These are phyloP conservation scores for Podargus strigoides DNA, from an alignment of 2,797 vertebrate species.

Conservation along the genomic window DNA sequence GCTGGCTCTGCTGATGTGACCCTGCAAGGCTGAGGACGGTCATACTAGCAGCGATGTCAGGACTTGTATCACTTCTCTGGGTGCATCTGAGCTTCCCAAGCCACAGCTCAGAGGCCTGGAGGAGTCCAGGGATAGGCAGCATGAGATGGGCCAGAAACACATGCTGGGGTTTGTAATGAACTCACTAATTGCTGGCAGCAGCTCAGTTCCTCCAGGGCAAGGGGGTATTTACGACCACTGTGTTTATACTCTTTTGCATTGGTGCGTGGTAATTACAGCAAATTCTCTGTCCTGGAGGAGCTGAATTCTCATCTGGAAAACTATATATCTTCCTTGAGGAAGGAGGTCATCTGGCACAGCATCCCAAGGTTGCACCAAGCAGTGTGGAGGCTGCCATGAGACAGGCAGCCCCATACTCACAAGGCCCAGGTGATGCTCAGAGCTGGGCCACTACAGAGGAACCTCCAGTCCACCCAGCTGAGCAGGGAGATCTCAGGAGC, in stretches of 20 bases:
- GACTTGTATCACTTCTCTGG: neutral
- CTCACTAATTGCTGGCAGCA: neutral
- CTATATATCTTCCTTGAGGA: neutral
- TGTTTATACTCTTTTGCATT: neutral
- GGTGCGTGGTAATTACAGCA: neutral
- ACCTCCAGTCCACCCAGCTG: neutral
- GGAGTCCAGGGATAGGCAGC: neutral
- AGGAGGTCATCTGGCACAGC: neutral
- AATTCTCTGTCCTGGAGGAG: neutral
- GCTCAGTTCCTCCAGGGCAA: neutral
- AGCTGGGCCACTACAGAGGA: neutral
- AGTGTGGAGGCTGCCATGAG: accelerated
- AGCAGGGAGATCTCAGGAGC: neutral
- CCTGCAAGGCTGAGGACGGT: neutral
- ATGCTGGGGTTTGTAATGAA: neutral
- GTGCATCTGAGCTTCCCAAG: neutral
- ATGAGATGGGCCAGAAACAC: neutral
- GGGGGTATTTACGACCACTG: accelerated
- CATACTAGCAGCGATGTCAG: accelerated
- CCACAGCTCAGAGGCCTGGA: neutral
- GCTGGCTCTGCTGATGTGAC: neutral
- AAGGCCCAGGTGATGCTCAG: neutral
- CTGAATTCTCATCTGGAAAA: neutral
- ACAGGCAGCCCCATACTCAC: neutral
- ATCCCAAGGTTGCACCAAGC: neutral